Percentiles rank a stretch among this genome's conserved stretches.
phyloP scores from a whole-genome alignment of 1,140 invertebrate genomes.

The Aphidius ervi region DNA sequence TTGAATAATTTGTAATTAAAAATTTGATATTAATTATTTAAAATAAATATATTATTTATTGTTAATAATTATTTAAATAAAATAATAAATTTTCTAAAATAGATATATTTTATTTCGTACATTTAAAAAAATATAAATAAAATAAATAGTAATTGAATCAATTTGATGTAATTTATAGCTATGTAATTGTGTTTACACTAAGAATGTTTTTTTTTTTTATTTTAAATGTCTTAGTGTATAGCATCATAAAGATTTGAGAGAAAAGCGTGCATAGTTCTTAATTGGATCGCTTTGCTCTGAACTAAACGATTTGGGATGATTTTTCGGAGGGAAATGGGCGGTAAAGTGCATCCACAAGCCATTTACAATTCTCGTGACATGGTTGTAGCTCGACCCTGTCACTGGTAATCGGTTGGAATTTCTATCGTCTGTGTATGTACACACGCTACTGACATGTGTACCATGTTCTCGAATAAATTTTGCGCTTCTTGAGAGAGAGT shows the following conservation, averaged over 20 bases:
- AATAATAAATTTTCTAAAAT: too few relatives aligned
- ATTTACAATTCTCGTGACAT: conserved; percentile 41
- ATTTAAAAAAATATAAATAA: too few relatives aligned
- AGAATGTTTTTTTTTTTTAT: not conserved
- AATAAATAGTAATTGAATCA: too few relatives aligned
- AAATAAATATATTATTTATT: too few relatives aligned
- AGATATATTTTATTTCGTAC: too few relatives aligned
- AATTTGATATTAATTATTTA: too few relatives aligned
- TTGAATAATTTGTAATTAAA: too few relatives aligned
- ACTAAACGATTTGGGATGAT: conserved; percentile 48
- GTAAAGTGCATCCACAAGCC: conserved; percentile 42
- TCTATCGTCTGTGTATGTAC: conserved; percentile 17
- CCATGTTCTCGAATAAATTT: conserved; percentile 19
- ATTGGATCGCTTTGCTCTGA: conserved; percentile 51
- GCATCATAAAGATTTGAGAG: conserved; percentile 37
- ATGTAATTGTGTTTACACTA: too few relatives aligned
- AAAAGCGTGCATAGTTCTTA: conserved; percentile 53
- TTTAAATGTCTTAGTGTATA: too few relatives aligned
- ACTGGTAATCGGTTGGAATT: conserved; percentile 23
- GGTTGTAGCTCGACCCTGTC: conserved; percentile 28
- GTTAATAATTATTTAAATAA: too few relatives aligned
- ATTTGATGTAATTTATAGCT: too few relatives aligned
- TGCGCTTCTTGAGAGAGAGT: not conserved
- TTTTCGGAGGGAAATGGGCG: conserved; percentile 50
- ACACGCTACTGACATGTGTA: conserved; percentile 19